A percentile compares a stretch with the other conserved stretches of the same genome.
Conservation (phyloP, 2,888 invertebrate genomes). For the Branchipolynoe longqiensis region DNA sequence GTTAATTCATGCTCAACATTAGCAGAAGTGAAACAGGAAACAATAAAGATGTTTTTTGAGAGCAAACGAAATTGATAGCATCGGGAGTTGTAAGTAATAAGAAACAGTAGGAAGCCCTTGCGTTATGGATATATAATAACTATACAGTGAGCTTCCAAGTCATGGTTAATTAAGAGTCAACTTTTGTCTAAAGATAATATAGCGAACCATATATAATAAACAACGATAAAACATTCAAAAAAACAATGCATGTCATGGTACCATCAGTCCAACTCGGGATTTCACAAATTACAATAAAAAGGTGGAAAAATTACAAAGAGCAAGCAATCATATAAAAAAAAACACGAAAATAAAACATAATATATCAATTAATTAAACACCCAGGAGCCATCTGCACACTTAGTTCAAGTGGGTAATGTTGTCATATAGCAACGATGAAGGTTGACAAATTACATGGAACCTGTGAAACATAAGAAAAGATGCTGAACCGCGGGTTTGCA, state of each 20-base stretch:
- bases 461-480: background rate
- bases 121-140: background rate
- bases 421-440: conserved; percentile 54
- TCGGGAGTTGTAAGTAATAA: background rate
- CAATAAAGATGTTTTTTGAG: conserved; percentile 6
- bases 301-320: no score
- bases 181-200: background rate
- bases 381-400: conserved; percentile 27
- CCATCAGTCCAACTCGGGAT: no score
- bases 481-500: no score
- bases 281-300: no score
- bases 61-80: conserved; percentile 39
- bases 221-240: conserved; percentile 14
- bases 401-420: conserved; percentile 52
- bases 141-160: background rate
- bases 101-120: conserved; percentile 4
- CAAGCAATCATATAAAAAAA: background rate
- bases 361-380: no score
- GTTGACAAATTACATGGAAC: background rate
- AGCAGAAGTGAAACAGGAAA: background rate
- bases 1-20: no score
- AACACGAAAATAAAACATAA: background rate
- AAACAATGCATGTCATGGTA: conserved; percentile 45
- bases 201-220: conserved; percentile 31
- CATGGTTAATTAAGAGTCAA: background rate